These are phyloP conservation scores for Anolis sagrei DNA, from an alignment of 2,113 vertebrate genomes.

Conservation along the genomic window DNA sequence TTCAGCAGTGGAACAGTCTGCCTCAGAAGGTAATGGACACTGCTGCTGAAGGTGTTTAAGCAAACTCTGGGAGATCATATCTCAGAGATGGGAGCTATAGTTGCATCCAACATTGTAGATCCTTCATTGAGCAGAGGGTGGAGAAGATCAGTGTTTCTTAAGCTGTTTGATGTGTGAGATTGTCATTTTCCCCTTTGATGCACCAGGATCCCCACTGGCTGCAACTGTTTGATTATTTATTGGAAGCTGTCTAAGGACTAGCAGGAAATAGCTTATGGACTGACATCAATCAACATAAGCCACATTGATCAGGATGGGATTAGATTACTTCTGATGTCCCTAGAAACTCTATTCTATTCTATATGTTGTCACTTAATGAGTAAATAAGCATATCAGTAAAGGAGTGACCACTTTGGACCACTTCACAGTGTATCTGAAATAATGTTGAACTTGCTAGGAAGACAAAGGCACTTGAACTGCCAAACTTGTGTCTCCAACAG, in stretches of 20 bases:
- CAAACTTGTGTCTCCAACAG: not conserved
- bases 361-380: conserved; percentile 6
- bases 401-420: too few relatives aligned
- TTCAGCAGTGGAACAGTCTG: not conserved
- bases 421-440: not conserved
- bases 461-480: not conserved
- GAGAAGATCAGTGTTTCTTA: too few relatives aligned
- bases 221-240: too few relatives aligned
- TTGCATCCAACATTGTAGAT: not conserved
- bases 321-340: not conserved
- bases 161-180: too few relatives aligned
- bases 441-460: not conserved
- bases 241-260: too few relatives aligned
- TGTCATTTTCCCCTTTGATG: too few relatives aligned
- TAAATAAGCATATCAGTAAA: not conserved
- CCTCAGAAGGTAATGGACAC: too few relatives aligned
- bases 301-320: too few relatives aligned
- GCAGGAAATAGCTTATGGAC: too few relatives aligned
- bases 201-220: too few relatives aligned
- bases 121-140: not conserved
- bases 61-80: not conserved
- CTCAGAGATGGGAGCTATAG: not conserved
- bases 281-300: too few relatives aligned
- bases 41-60: not conserved
- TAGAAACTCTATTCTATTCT: not conserved